Evolutionary conservation across 1,140 invertebrate species (phyloP), one percentile per base, ranked within the genome.

Genomic region (Drosophila pruinosa): DNA sequence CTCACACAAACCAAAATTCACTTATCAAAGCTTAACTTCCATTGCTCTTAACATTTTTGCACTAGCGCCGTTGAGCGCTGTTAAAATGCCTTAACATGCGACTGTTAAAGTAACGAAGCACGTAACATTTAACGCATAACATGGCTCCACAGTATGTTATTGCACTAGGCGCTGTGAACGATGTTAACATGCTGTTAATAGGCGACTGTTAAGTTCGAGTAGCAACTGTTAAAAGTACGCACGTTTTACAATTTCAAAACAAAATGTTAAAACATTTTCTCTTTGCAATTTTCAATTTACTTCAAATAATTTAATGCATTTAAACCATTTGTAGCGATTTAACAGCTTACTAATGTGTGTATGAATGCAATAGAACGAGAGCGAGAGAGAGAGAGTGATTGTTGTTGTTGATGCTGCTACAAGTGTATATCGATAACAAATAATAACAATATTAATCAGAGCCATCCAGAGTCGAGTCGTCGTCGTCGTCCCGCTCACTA

Each of bases 361-460:
- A n/a, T 22, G 22, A 7, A 4, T 28, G 24, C 7, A 21, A 45
- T 2, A 6, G 24, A 48, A 6, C 0, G 41, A 45, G 41, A 45
- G 43, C 22, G 43, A 45, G 43, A 24, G 53, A 1, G 21, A 2
- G 26, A 24, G 26, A 45, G 38, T 21, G 10, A 31, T 12, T 24
- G 38, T 56, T 70, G 59, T 70, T 70, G 67, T 63, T 70, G 50
- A 56, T 70, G 67, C 67, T 70, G 67, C 58, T 56, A 48, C 41
- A 41, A 47, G 45, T 39, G 31, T 65, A 31, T 57, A 52, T 48
- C 17, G 67, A 65, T 65, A 50, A 57, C 45, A 57, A 34, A 28
- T 48, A 17, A 34, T 22, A 26, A 17, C 19, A 38, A 22, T 63
- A 50, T 1, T 63, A 4, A 31, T 38, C 43, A 24, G 31, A 39